A percentile compares a stretch with the other conserved stretches of the same genome.
These are phyloP conservation scores for Nestor notabilis DNA, from an alignment of 2,113 vertebrate species.

Conservation along the genomic window DNA sequence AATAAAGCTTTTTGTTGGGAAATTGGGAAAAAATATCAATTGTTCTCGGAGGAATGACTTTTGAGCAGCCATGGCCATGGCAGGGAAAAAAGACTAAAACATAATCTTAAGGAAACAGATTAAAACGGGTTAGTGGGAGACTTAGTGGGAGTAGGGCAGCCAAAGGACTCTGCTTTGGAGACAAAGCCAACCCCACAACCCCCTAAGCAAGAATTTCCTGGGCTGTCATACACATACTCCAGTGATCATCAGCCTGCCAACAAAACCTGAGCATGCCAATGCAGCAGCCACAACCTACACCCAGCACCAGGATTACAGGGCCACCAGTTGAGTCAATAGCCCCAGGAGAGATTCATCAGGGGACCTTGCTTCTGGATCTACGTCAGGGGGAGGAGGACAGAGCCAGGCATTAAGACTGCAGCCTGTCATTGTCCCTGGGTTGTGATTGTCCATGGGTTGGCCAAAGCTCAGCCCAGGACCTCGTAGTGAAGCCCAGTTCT, in stretches of 20 bases:
- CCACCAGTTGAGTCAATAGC: slow-evolving; percentile 6
- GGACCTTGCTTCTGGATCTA: background rate
- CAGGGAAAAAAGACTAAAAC: background rate
- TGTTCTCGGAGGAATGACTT: background rate
- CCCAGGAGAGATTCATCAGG: background rate
- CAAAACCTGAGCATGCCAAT: background rate
- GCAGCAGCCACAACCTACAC: background rate
- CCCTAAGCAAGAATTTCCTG: background rate
- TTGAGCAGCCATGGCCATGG: background rate
- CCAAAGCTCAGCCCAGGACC: background rate
- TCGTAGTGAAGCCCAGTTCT: background rate
- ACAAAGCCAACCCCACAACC: background rate
- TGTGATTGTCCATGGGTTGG: background rate
- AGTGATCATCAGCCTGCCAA: background rate
- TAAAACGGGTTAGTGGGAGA: background rate
- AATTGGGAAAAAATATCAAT: background rate
- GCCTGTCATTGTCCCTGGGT: background rate
- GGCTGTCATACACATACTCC: background rate
- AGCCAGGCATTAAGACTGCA: background rate
- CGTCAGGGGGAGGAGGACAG: background rate
- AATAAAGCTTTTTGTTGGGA: background rate
- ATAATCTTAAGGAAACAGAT: background rate
- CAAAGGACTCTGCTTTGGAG: background rate
- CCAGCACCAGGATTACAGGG: background rate
- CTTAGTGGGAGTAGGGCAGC: background rate